Percentiles rank a stretch among this genome's conserved stretches.
These are phyloP conservation scores for Aromia moschata DNA, from an alignment of 2,888 invertebrate species.

Conservation along the genomic window DNA sequence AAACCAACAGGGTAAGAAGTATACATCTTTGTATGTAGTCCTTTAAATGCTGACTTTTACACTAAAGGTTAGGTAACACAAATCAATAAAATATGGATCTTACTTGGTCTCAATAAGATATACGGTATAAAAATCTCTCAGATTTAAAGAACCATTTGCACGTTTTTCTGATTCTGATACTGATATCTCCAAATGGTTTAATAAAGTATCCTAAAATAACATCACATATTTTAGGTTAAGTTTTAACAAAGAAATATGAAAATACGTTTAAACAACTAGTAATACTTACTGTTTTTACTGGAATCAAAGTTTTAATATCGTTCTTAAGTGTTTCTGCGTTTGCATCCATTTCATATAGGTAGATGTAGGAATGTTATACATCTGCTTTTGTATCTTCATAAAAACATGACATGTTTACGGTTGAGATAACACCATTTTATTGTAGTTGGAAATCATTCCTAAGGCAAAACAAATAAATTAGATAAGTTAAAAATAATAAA, in stretches of 20 bases:
- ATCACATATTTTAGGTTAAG: conserved; percentile 11
- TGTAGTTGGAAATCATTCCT: background rate
- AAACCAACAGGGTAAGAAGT: conserved; percentile 22
- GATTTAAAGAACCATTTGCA: conserved; percentile 77
- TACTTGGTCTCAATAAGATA: conserved; percentile 83
- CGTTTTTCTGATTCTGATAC: conserved; percentile 82
- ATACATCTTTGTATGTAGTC: conserved; percentile 29
- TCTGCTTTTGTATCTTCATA: background rate
- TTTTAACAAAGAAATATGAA: background rate
- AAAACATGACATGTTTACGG: conserved; percentile 3
- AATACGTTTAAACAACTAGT: background rate
- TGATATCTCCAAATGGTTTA: conserved; percentile 78
- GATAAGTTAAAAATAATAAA: no score
- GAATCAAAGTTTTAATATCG: background rate
- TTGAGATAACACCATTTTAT: background rate
- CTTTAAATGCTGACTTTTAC: conserved; percentile 29
- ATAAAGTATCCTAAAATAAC: conserved; percentile 68
- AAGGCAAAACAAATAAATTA: background rate
- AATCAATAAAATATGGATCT: conserved; percentile 52
- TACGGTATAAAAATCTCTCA: conserved; percentile 80
- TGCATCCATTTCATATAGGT: conserved; percentile 4
- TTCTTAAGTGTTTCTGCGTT: background rate
- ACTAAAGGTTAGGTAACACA: conserved; percentile 10
- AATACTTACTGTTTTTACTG: conserved; percentile 7
- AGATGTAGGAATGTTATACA: no score